Conservation (phyloP, 2,888 invertebrate species). For the Candidula unifasciata region DNA sequence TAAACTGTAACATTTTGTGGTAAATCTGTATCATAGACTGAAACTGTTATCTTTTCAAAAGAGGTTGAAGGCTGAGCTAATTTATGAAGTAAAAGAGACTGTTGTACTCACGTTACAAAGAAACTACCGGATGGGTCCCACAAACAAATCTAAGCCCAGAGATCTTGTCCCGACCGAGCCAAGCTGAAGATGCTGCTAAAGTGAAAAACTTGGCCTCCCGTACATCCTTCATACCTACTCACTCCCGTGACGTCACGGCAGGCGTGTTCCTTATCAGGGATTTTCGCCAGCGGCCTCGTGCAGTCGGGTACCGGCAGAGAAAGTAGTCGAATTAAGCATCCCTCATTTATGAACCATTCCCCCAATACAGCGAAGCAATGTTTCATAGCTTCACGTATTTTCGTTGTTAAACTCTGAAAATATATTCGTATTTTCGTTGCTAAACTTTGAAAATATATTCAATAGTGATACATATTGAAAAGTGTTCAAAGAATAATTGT, state of each 20-base stretch:
- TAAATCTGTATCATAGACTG: too few species aligned
- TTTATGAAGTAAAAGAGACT: background rate
- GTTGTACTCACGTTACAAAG: slow-evolving; percentile 28
- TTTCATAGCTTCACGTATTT: too few species aligned
- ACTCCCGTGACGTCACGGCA: slow-evolving; percentile 23
- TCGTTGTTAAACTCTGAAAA: too few species aligned
- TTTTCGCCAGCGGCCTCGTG: slow-evolving; percentile 9
- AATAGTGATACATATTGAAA: too few species aligned
- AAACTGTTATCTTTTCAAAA: background rate
- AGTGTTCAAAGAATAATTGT: too few species aligned
- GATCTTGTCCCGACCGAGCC: slow-evolving; percentile 12
- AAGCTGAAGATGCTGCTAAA: slow-evolving; percentile 39
- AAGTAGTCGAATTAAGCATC: slow-evolving; percentile 5
- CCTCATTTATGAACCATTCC: background rate
- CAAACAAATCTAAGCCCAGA: background rate
- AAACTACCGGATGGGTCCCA: slow-evolving; percentile 17
- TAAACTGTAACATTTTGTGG: too few species aligned
- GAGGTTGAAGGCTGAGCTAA: background rate
- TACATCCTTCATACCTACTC: slow-evolving; percentile 25
- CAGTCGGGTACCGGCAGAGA: background rate
- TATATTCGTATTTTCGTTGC: too few species aligned
- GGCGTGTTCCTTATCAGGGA: slow-evolving; percentile 35
- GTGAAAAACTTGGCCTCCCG: background rate
- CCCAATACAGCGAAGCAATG: too few species aligned
- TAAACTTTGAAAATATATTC: too few species aligned